phyloP scores from a whole-genome alignment of 30 jellyfish, hydroid and myxozoan genomes.

The Nemopilema nomurai region DNA sequence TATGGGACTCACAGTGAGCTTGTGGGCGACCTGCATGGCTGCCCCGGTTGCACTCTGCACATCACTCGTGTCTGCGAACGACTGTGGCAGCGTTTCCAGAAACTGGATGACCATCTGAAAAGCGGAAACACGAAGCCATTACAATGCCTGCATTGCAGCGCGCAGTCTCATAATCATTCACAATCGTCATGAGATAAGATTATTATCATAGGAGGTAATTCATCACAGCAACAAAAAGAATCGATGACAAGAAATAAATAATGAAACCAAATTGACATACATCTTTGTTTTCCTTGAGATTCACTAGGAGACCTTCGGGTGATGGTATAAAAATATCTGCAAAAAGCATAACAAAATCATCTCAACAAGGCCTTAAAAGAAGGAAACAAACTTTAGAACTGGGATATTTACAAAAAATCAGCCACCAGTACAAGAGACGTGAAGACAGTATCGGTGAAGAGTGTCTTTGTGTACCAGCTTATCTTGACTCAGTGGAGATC shows the following conservation, averaged over 20 bases:
- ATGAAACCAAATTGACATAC: conserved; percentile 13
- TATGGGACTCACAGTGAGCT: conserved; percentile 62
- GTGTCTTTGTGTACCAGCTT: too few relatives aligned
- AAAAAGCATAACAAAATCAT: conserved; percentile 13
- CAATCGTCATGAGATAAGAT: too few relatives aligned
- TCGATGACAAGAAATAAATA: neutral
- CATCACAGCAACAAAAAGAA: too few relatives aligned
- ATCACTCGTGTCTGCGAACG: conserved; percentile 77
- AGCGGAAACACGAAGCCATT: neutral
- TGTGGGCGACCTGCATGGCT: conserved; percentile 85
- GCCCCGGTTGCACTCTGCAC: conserved; percentile 93
- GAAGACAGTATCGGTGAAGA: too few relatives aligned
- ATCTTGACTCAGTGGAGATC: too few relatives aligned
- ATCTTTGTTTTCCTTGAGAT: conserved; percentile 90
- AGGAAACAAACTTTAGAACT: too few relatives aligned
- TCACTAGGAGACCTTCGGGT: conserved; percentile 96
- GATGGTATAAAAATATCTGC: conserved; percentile 88
- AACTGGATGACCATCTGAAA: conserved; percentile 83
- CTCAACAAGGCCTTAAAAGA: neutral
- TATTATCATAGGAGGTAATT: too few relatives aligned
- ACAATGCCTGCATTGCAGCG: neutral
- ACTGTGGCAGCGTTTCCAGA: conserved; percentile 76
- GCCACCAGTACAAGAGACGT: too few relatives aligned
- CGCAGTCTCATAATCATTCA: neutral
- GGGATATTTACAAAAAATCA: too few relatives aligned